Conservation (phyloP, 2,113 vertebrate species). For the Numida meleagris region DNA sequence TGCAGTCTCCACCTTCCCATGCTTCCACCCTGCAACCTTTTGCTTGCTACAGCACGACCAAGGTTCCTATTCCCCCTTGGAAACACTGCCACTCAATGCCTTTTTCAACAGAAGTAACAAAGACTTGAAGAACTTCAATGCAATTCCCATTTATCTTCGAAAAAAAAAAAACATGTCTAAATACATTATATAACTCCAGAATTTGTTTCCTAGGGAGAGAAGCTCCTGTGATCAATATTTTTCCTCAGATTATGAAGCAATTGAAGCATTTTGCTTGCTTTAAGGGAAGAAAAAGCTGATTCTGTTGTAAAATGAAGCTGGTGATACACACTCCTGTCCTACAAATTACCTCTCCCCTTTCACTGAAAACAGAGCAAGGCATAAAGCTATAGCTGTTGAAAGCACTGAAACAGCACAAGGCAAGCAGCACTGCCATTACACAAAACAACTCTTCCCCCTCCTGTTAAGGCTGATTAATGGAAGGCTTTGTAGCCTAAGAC, state of each 20-base stretch:
- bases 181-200: neutral
- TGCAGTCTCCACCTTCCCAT: neutral
- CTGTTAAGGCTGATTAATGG: neutral
- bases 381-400: neutral
- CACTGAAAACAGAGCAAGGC: neutral
- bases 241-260: neutral
- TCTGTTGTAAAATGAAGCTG: neutral
- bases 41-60: neutral
- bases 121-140: neutral
- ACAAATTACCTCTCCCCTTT: neutral
- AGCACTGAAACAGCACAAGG: neutral
- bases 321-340: neutral
- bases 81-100: neutral
- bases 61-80: neutral
- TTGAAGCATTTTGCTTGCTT: slow-evolving; percentile 38
- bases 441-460: neutral
- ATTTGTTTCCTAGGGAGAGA: neutral
- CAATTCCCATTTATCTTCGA: neutral
- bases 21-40: neutral
- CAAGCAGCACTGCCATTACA: neutral
- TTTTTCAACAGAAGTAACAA: neutral
- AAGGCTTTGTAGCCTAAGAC: neutral
- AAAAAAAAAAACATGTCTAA: neutral
- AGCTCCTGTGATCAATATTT: neutral
- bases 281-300: slow-evolving; percentile 25